Percentiles rank a stretch among this genome's conserved stretches.
phyloP scores from a whole-genome alignment of 2,888 invertebrate genomes.

The Helicoverpa assulta region DNA sequence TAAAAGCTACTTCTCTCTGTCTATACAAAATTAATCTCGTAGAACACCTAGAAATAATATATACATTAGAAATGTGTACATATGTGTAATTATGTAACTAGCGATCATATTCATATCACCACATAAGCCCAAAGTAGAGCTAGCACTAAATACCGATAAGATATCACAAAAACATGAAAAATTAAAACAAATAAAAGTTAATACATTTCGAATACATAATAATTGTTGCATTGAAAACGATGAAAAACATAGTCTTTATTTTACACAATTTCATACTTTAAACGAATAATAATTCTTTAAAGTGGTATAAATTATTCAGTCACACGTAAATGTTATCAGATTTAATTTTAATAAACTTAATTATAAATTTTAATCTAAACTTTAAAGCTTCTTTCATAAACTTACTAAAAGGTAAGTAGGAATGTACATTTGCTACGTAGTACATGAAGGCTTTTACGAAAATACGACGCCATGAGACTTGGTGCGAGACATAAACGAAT shows the following conservation, averaged over 20 bases:
- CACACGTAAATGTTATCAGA: constrained; percentile 71
- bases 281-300: constrained; percentile 61
- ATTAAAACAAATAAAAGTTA: constrained; percentile 28
- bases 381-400: constrained; percentile 87
- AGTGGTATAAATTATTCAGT: constrained; percentile 72
- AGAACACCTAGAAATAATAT: constrained; percentile 62
- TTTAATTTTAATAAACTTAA: constrained; percentile 66
- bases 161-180: constrained; percentile 68
- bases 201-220: constrained; percentile 52
- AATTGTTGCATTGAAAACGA: constrained; percentile 53
- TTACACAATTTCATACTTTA: constrained; percentile 56
- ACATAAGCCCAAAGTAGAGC: constrained; percentile 29
- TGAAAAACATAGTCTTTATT: constrained; percentile 22
- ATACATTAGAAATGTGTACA: constrained; percentile 64
- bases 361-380: constrained; percentile 72
- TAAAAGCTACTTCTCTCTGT: constrained; percentile 57
- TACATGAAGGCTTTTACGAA: constrained; percentile 41
- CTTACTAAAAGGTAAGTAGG: constrained; percentile 75
- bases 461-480: constrained; percentile 28
- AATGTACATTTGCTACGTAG: constrained; percentile 64
- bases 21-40: constrained; percentile 70
- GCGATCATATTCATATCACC: constrained; percentile 52
- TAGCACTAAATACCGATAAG: constrained; percentile 63
- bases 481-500: constrained; percentile 25
- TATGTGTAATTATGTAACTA: constrained; percentile 57